These are phyloP conservation scores for Drosophila algonquin DNA, from an alignment of 2,888 invertebrate species.

Conservation along the genomic window DNA sequence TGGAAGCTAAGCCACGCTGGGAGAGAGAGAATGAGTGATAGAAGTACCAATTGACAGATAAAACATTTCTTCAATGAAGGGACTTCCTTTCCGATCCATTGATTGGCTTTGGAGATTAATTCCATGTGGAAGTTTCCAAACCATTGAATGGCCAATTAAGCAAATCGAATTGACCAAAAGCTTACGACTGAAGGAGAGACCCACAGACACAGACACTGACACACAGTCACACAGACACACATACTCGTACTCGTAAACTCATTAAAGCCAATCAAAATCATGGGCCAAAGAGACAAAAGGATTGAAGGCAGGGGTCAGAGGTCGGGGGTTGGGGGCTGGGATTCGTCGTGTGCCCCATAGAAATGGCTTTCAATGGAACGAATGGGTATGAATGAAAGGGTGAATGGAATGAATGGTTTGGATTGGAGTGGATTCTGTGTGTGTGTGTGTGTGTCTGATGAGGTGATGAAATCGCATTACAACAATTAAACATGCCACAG, in stretches of 20 bases:
- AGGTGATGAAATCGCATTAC: constrained; percentile 60
- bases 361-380: not conserved
- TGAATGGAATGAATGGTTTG: not conserved
- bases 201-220: not conserved
- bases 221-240: constrained; percentile 1
- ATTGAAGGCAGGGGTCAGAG: not conserved
- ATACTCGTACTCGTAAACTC: not conserved
- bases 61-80: not conserved
- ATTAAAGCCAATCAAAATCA: constrained; percentile 34
- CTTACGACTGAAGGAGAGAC: not conserved
- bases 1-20: not conserved
- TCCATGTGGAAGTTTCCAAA: constrained; percentile 7
- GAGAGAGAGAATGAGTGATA: not conserved
- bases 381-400: constrained; percentile 13
- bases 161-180: constrained; percentile 45
- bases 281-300: not conserved
- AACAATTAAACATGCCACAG: constrained; percentile 54
- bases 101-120: constrained; percentile 8
- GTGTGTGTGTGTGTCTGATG: constrained; percentile 15
- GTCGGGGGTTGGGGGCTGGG: not conserved
- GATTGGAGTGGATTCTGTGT: not conserved
- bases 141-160: constrained; percentile 37
- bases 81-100: not conserved
- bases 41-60: not conserved
- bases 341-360: not conserved